Evolutionary conservation across 2,888 invertebrate species (phyloP), one percentile per base, ranked within the genome.

Genomic region (Scaptomyza parva): DNA sequence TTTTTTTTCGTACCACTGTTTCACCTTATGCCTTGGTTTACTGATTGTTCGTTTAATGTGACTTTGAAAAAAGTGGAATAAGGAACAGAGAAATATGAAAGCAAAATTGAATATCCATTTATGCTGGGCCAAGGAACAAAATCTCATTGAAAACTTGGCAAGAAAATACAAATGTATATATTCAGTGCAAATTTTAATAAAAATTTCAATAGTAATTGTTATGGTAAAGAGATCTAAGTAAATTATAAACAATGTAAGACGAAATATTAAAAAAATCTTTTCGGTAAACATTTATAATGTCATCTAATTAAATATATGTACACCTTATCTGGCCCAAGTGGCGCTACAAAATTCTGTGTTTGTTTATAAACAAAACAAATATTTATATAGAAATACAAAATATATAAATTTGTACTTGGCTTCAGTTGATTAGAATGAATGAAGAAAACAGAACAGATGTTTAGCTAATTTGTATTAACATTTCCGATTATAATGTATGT

Each of bases 351-450:
- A 24, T 9, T 14, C 3, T 8, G 35, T 18, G 41, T 69, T 77
- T 86, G 57, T 84, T 84, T 84, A 86, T 68, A 76, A 80, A 77
- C 65, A 86, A 61, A 65, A 52, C 41, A 44, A 22, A 20, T 7
- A n/a, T 37, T 37, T 17, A 8, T 14, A 11, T 28, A 40, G 24
- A 40, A 52, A 57, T 37, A 35, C 40, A 28, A 35, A 24, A 37
- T 6, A 28, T 40, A 5, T n/a, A 35, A 24, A 37, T 6, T 22
- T 40, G 7, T n/a, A n/a, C 14, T 17, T 14, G 8, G 14, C 35
- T 35, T 35, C 7, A 7, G 37, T 37, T 26, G 6, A 20, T 18
- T 18, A 17, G 52, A 26, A 61, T 41, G 54, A 51, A 28, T 50
- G 37, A 22, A 22, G 20, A 44, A 37, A 22, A 28, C 8, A 7